Evolutionary conservation across 2,113 vertebrate species (phyloP), one percentile per base, ranked within the genome.

Genomic region (Dermatemys mawii): DNA sequence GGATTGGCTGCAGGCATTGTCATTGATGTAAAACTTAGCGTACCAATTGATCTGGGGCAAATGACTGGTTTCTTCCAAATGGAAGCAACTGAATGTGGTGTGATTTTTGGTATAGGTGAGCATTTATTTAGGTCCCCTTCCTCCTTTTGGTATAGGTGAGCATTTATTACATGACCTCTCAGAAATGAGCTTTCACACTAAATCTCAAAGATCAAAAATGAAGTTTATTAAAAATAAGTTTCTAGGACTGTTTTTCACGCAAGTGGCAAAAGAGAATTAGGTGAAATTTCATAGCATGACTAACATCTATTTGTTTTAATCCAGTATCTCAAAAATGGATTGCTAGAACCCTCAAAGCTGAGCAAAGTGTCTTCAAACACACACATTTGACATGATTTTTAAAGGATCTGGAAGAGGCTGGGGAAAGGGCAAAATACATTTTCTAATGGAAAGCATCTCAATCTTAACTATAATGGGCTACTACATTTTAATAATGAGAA

Each of bases 321-420:
- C 5, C 46, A 48, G 11, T 21, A 21, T 35, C 89, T 87, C 80
- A 17, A 27, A 67, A 60, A 27, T 22, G 2, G 2, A 57, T 92
- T 83, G 41, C 7, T 3, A 46, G 82, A 70, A 29, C 21, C 24
- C 4, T n/a, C 2, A 9, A 54, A 54, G 10, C 27, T 83, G 0
- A 88, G 70, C 35, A 1, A 13, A 57, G 48, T 49, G 0, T 0
- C 24, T 87, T 11, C 53, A 41, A 90, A 90, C 41, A 35, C 0
- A 1, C 17, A 2, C 41, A 76, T 76, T 75, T 44, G 11, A 76
- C 22, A 5, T 85, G 50, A 85, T 75, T 48, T 83, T 10, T 32
- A 60, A 86, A 55, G 8, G 50, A 3, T 51, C 22, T 38, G n/a
- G 35, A 27, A 76, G 13, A 80, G 3, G 3, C 13, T 46, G 48